Base-by-base conservation (phyloP, 2,888 invertebrate genomes). In the Harpalus rufipes region DNA sequence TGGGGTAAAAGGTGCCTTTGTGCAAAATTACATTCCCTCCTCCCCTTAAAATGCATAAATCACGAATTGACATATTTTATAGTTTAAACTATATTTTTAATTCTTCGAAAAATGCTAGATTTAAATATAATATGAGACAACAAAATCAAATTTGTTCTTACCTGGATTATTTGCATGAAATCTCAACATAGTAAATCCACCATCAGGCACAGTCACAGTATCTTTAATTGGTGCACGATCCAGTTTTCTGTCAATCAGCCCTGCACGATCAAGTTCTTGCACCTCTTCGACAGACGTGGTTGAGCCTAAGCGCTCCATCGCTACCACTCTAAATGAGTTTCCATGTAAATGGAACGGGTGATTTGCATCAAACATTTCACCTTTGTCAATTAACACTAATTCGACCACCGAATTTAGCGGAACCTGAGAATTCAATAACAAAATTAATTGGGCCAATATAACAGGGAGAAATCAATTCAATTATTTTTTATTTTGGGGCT, bases 341-440 rank as follows among this genome's bases (percentile, higher is more conserved):
- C 96, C 96, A 88, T 96, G 96, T 82, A 96, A 91, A 89, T 96
- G 96, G 89, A 96, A 96, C 0, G 96, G 96, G 91, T 96, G 96
- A 89, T 96, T 96, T 0, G 96, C 96, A 87, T 96, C 95, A 87
- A 94, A 96, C 0, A 95, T 93, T 3, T 94, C 92, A 25, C 96
- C 95, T 92, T 96, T 95, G 88, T 97, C 97, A 1, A 97, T 93
- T 4, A 97, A 92, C 41, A 97, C 92, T 0, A 97, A 89, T 91
- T 97, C 97, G 0, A 97, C 96, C 0, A 96, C 93, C 1, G 96
- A 94, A 81, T 94, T 93, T 0, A 95, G 63, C 74, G 65, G 32
- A 58, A 85, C 85, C 85, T 85, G 58, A 10, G 16, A 63, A 63
- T 80, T 80, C 16, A 12, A 74, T 74, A 61, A 63, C 41, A 61